Evolutionary conservation across 2,113 vertebrate species (phyloP), one percentile per base, ranked within the genome.

Genomic region (Leptocoma aspasia): DNA sequence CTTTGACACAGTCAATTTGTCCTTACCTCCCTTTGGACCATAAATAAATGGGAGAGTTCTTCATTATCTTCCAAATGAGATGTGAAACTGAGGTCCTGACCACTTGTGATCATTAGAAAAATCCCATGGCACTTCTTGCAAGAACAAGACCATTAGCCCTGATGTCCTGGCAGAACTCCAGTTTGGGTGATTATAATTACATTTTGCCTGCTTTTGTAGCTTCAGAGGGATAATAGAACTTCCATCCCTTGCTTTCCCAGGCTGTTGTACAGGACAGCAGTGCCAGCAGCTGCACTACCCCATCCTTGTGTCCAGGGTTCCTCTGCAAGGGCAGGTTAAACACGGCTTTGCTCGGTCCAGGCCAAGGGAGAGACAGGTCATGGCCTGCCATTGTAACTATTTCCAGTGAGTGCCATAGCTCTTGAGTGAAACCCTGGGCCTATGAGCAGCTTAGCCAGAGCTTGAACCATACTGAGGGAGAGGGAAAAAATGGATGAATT

Each of bases 51-150:
- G 94, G 89, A 89, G 65, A 86, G 76, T 83, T 96, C 92, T 96
- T 97, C 91, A 97, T 97, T 97, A 96, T 95, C 95, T 95, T 94
- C 95, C 79, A 96, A 97, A 95, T 96, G 96, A 97, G 96, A 96
- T 93, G 93, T 95, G 91, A 97, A 95, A 90, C 95, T 37, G 90
- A 97, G 97, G 95, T 97, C 95, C 71, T 97, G 96, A 94, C 94
- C 95, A 92, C 88, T 87, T 75, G 82, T 41, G 86, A 96, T 95
- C 90, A 91, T 97, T 96, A 96, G 80, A 90, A 92, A 93, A 96
- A 92, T 97, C 96, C 95, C 94, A 70, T 86, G 95, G 84, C 63
- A 21, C 82, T 84, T 89, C 81, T 85, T 92, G 72, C 80, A 83
- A 90, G 95, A 96, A 91, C 90, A 94, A 90, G 90, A 89, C 93